Percentiles rank a stretch among this genome's conserved stretches.
phyloP scores from a whole-genome alignment of 37 sponge, comb jelly and placozoan species.

The Tethya wilhelma region DNA sequence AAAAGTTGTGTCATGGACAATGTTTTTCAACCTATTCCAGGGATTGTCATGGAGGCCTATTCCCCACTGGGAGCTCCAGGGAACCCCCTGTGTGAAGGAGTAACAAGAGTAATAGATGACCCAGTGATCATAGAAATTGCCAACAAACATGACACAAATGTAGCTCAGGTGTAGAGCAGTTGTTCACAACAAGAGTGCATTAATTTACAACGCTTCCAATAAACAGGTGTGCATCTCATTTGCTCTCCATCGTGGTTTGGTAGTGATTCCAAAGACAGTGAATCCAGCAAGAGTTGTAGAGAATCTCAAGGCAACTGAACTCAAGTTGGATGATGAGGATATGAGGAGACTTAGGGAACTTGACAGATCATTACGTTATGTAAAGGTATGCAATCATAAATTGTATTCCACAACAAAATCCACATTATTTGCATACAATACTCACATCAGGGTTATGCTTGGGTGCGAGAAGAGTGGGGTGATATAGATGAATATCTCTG shows the following conservation, averaged over 20 bases:
- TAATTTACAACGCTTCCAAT: too few species aligned
- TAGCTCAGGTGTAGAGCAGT: slow-evolving; percentile 84
- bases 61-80: slow-evolving; percentile 82
- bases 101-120: slow-evolving; percentile 66
- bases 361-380: slow-evolving; percentile 41
- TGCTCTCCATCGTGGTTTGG: slow-evolving; percentile 64
- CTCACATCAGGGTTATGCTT: too few species aligned
- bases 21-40: slow-evolving; percentile 21
- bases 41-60: slow-evolving; percentile 82
- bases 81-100: slow-evolving; percentile 17
- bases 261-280: slow-evolving; percentile 88
- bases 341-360: slow-evolving; percentile 68
- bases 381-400: too few species aligned
- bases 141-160: slow-evolving; percentile 50
- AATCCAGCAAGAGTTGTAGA: slow-evolving; percentile 67
- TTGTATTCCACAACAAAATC: too few species aligned
- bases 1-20: too few species aligned
- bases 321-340: slow-evolving; percentile 79
- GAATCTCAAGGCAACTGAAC: slow-evolving; percentile 68
- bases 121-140: slow-evolving; percentile 68
- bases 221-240: slow-evolving; percentile 70
- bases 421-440: background rate
- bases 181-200: too few species aligned
- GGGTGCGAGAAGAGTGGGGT: too few species aligned
- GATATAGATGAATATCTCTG: slow-evolving; percentile 35